Evolutionary conservation across 1,140 invertebrate genomes (phyloP).

Genomic region (Saccostrea echinata): DNA sequence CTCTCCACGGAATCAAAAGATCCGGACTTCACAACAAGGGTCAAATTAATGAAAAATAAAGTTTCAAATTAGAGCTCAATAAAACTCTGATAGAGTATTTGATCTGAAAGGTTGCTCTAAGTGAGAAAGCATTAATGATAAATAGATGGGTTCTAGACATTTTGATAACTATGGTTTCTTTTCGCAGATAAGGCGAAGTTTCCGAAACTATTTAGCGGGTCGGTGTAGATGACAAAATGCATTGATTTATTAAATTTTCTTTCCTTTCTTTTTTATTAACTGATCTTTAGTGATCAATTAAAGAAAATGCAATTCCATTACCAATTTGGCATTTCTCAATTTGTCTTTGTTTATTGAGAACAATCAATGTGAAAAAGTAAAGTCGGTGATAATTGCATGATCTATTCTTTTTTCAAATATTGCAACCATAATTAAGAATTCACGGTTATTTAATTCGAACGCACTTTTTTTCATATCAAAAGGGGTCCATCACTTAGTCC

Average conservation of each 20-base stretch:
- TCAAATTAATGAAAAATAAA: constrained; percentile 40
- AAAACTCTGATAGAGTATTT: constrained; percentile 32
- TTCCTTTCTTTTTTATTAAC: neutral
- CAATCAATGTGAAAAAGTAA: neutral
- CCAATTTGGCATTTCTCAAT: neutral
- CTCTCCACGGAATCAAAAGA: constrained; percentile 13
- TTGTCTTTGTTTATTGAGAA: constrained; percentile 1
- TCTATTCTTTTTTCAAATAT: neutral
- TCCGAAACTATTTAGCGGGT: constrained; percentile 28
- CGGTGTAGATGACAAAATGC: neutral
- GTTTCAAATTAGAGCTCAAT: constrained; percentile 29
- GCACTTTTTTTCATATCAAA: no score
- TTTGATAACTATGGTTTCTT: neutral
- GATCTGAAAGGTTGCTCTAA: constrained; percentile 25
- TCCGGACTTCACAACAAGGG: constrained; percentile 35
- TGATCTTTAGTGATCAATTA: constrained; percentile 28
- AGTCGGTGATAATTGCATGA: neutral
- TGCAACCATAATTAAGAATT: neutral
- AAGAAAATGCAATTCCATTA: constrained; percentile 17
- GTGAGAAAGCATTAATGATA: neutral
- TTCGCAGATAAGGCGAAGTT: constrained; percentile 5
- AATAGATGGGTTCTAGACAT: neutral
- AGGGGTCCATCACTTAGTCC: no score
- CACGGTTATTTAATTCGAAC: neutral
- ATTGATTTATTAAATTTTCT: constrained; percentile 31